Evolutionary conservation across 2,113 vertebrate species (phyloP), one percentile per base, ranked within the genome.

Genomic region (Climacteris rufus): DNA sequence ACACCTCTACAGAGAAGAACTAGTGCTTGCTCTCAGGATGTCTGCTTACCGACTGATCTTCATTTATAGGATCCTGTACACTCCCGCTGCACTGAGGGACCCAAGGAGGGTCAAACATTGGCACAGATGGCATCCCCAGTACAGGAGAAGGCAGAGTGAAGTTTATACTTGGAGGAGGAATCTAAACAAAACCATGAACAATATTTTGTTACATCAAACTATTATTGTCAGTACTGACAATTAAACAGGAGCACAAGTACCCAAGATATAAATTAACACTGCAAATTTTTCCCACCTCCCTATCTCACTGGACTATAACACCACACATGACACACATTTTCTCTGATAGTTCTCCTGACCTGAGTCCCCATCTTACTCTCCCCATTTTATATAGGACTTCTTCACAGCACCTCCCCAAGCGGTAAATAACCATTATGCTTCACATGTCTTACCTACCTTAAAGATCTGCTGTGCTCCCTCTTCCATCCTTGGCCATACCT

Each of bases 401-500:
- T 80, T 30, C 16, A 33, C 15, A 60, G 15, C 82, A 40, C 24
- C 33, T 90, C 13, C 23, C 39, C 35, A 74, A 88, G 56, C 18
- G 75, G 60, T 24, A 37, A 71, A 78, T 7, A 6, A 79, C 20
- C 11, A 28, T 5, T 28, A n/a, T 69, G 11, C 45, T 90, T 40
- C 44, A 40, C 0, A 7, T 49, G 24, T 39, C 44, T 37, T 39
- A 25, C 53, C 77, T 96, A 99, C 99, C 99, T 99, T 99, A 97
- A 99, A 99, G 89, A 99, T 99, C 97, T 99, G 99, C 95, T 99
- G 99, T 24, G 99, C 99, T 83, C 99, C 99, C 79, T 99, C 99
- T 95, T 99, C 99, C 99, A 99, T 99, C 65, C 99, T 98, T 37
- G 99, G 99, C 99, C 99, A 99, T 89, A 99, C 99, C 96, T 99